Evolutionary conservation across 2,797 vertebrate species (phyloP).

Genomic region (Telmatherina bonti): DNA sequence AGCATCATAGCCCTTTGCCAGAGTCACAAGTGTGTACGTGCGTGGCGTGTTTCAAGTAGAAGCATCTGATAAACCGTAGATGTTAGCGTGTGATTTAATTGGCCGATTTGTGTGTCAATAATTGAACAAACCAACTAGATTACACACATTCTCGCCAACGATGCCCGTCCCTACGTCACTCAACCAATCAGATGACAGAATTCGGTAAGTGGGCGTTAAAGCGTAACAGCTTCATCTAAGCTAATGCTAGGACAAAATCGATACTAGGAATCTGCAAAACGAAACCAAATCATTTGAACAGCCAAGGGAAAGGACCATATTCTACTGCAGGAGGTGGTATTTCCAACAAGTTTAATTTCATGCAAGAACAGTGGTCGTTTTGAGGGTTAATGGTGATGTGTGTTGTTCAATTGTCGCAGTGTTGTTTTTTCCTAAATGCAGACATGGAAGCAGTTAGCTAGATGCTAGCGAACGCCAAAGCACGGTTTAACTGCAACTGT

Average conservation of each 20-base stretch:
- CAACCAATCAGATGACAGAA: slow-evolving; percentile 53
- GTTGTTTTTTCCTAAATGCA: slow-evolving; percentile 69
- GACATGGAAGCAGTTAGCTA: slow-evolving; percentile 60
- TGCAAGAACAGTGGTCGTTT: rapidly evolving
- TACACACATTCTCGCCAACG: rapidly evolving
- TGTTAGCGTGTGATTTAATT: slow-evolving; percentile 20
- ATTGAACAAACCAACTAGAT: slow-evolving; percentile 19
- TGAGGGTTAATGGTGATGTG: neutral
- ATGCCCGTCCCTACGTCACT: rapidly evolving
- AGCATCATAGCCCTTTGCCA: no score
- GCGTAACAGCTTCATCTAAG: slow-evolving; percentile 31
- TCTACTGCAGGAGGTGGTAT: slow-evolving; percentile 78
- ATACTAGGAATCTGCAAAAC: slow-evolving; percentile 64
- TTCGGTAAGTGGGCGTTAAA: slow-evolving; percentile 64
- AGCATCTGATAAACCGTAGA: neutral
- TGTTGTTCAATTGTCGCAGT: slow-evolving; percentile 56
- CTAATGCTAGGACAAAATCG: slow-evolving; percentile 76
- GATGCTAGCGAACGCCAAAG: slow-evolving; percentile 38
- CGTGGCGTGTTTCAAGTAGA: slow-evolving; percentile 26
- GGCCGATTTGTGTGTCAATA: slow-evolving; percentile 32
- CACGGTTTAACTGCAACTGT: neutral
- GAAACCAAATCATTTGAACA: slow-evolving; percentile 56
- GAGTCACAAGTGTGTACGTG: slow-evolving; percentile 57
- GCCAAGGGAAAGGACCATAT: slow-evolving; percentile 31
- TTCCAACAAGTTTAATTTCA: neutral